Evolutionary conservation across 2,797 vertebrate genomes (phyloP), one percentile per base, ranked within the genome.

Genomic region (Tragopan temminckii): DNA sequence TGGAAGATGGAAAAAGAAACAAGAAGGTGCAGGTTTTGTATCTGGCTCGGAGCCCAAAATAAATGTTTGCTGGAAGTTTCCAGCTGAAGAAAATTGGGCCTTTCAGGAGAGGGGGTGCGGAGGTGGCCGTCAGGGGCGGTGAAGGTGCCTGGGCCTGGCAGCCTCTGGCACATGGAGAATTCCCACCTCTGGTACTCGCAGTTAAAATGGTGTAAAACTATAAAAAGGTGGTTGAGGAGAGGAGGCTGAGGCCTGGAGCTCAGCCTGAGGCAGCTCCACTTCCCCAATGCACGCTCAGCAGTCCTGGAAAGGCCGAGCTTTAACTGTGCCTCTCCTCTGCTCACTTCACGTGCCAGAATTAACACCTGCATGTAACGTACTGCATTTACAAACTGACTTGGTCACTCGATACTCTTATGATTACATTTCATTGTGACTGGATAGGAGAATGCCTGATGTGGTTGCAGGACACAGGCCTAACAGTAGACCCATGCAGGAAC

Each of bases 61-160:
- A 62, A 12, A 3, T 45, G 38, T 61, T 82, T 23, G 18, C 23
- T 50, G 59, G 92, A 83, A 78, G 76, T 83, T 78, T 90, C 87
- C 66, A 85, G 42, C 9, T 53, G 81, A 38, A 82, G 48, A 61
- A 66, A 90, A 81, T 76, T n/a, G 59, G 36, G 14, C 87, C 52
- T 71, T 94, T 92, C 48, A 83, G 90, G 58, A 48, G n/a, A 21
- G 53, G n/a, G 2, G 0, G 4, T 48, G 46, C n/a, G 42, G 58
- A 69, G 33, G 52, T 38, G 43, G 9, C 50, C 9, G 7, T 27
- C 67, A 69, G 72, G 77, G 59, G 45, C 67, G 67, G n/a, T 53
- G 1, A 2, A 43, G 21, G 21, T 17, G 38, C n/a, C 21, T 75
- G 21, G 1, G 1, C 70, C 62, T 35, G 35, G 14, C 72, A 72